Evolutionary conservation across 2,113 vertebrate genomes (phyloP).

Genomic region (Hippocampus zosterae): DNA sequence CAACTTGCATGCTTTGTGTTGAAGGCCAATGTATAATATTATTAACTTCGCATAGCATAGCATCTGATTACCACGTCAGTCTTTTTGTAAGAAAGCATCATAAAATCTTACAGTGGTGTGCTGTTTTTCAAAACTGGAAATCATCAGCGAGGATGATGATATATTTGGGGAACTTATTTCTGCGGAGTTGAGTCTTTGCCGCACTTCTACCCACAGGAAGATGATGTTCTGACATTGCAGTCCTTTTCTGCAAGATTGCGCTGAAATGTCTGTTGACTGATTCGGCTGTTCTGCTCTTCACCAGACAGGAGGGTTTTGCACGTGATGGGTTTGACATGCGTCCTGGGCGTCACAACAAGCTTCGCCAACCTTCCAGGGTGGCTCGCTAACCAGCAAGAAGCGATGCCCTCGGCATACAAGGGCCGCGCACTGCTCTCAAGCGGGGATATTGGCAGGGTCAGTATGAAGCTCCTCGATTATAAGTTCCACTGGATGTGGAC

Average conservation of each 20-base stretch:
- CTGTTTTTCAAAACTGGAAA: neutral
- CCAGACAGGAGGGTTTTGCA: slow-evolving; percentile 63
- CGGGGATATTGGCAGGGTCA: accelerated
- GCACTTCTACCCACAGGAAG: slow-evolving; percentile 9
- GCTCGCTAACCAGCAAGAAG: neutral
- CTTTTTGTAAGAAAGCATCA: neutral
- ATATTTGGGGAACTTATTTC: neutral
- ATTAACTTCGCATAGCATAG: too few species aligned
- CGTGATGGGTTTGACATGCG: slow-evolving; percentile 58
- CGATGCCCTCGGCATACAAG: slow-evolving; percentile 28
- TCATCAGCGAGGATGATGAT: neutral
- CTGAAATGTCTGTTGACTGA: slow-evolving; percentile 5
- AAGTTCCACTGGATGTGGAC: neutral
- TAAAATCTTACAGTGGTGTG: neutral
- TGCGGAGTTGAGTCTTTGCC: neutral
- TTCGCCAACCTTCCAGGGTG: slow-evolving; percentile 29
- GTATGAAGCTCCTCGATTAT: slow-evolving; percentile 59
- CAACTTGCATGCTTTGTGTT: too few species aligned
- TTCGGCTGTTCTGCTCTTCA: slow-evolving; percentile 10
- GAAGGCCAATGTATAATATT: too few species aligned
- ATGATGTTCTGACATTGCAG: slow-evolving; percentile 9
- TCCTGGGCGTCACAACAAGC: slow-evolving; percentile 58
- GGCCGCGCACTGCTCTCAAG: slow-evolving; percentile 74
- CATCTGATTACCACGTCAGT: neutral
- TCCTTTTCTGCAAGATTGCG: slow-evolving; percentile 15